Conservation (phyloP, 2,888 invertebrate species). For the Mesorhabditis spiculigera region DNA sequence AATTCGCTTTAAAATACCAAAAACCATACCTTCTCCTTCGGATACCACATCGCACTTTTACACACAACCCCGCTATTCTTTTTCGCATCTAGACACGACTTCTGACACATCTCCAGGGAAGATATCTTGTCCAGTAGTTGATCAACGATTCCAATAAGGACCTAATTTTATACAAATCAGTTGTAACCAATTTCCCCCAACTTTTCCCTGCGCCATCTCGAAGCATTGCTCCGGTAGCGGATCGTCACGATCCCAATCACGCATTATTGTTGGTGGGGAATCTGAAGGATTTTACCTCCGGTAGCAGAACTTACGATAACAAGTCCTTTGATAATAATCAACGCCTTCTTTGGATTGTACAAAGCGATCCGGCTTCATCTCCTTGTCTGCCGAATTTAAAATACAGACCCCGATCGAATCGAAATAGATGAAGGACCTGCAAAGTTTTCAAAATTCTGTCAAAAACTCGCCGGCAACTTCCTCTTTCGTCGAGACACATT, state of each 20-base stretch:
- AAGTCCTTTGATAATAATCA: constrained; percentile 3
- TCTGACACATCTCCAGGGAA: neutral
- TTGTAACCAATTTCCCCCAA: neutral
- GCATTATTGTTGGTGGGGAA: neutral
- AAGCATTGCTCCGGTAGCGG: neutral
- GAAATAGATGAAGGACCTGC: neutral
- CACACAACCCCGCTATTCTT: constrained; percentile 11
- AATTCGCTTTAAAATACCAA: neutral
- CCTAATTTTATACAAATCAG: neutral
- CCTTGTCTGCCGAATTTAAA: neutral
- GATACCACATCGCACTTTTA: constrained; percentile 23
- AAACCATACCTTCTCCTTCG: constrained; percentile 19
- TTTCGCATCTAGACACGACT: constrained; percentile 7
- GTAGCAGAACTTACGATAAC: constrained; percentile 1
- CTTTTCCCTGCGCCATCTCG: constrained; percentile 6
- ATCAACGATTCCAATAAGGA: constrained; percentile 2
- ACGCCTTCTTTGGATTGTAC: neutral
- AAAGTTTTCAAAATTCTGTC: neutral
- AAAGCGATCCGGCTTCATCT: constrained; percentile 1
- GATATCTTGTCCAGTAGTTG: neutral
- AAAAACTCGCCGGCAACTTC: neutral
- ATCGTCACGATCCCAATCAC: neutral
- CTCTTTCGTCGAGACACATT: neutral
- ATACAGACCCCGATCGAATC: constrained; percentile 2
- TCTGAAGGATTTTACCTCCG: neutral